Evolutionary conservation across 2,888 invertebrate genomes (phyloP), one percentile per base, ranked within the genome.

Genomic region (Orthonevra nobilis): DNA sequence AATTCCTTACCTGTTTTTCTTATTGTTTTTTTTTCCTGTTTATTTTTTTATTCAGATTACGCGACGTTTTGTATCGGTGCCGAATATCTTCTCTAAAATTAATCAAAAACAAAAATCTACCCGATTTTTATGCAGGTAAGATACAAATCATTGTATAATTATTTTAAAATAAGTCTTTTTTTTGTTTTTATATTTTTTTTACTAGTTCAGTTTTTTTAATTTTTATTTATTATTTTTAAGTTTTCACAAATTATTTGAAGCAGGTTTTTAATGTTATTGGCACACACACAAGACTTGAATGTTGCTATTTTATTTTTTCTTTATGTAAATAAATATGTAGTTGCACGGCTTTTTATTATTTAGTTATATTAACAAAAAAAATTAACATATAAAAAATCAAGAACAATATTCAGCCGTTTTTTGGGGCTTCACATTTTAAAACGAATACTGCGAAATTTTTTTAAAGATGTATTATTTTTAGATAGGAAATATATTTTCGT

Each of bases 41-140:
- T 83, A 87, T 87, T 86, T 85, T 84, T 86, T 85, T 84, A 84
- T 87, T 86, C 87, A 88, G 89, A 88, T 87, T 88, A 88, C 86
- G 88, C 88, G 84, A 88, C 88, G 86, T 88, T 88, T 89, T 88
- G 89, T 89, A 89, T 88, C 87, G 88, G 88, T 84, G 88, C 89
- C 83, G 88, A 88, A 85, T 88, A 88, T 87, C 88, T 88, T 84
- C 89, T 88, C 85, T 88, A 88, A 87, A 87, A 85, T 85, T 82
- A 82, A 83, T 83, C 81, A 77, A 81, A n/a, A 82, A 56, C 70
- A 81, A 81, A 79, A 74, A 79, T 81, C 79, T 74, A 75, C 73
- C 77, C 69, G 70, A 79, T 79, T 82, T 70, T 77, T 63, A 81
- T 70, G 75, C 73, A 82, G 74, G 81, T 82, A 83, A 83, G 82